Evolutionary conservation across 2,888 invertebrate genomes (phyloP).

Genomic region (Apamea monoglypha): DNA sequence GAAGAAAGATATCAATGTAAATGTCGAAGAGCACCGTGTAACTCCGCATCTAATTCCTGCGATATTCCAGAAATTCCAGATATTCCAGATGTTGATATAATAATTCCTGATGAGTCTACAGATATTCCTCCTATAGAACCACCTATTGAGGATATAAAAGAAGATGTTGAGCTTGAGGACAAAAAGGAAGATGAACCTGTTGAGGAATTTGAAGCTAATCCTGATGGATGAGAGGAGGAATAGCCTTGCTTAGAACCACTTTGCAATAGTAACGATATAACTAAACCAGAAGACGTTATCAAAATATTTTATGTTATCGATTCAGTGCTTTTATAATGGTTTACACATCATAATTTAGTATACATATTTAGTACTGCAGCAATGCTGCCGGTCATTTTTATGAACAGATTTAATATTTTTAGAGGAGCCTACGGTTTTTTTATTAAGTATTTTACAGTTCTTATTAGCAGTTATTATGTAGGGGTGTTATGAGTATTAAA

Average conservation of each 20-base stretch:
- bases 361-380: not conserved
- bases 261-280: not conserved
- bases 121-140: not conserved
- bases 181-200: too few species aligned
- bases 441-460: constrained; percentile 47
- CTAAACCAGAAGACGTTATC: not conserved
- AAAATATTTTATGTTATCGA: not conserved
- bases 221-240: not conserved
- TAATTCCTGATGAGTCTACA: not conserved
- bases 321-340: not conserved
- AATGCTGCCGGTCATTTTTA: not conserved
- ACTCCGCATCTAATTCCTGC: constrained; percentile 9
- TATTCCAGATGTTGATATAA: not conserved
- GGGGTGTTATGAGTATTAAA: constrained; percentile 34
- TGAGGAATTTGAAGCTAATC: not conserved
- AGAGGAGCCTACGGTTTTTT: constrained; percentile 38
- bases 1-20: constrained; percentile 16
- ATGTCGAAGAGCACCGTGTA: constrained; percentile 32
- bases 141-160: too few species aligned
- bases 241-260: not conserved
- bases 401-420: constrained; percentile 24
- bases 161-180: too few species aligned
- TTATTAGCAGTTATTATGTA: constrained; percentile 51
- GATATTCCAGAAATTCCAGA: not conserved
- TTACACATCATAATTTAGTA: not conserved